These are phyloP conservation scores for Microtus ochrogaster DNA, from an alignment of 2,113 vertebrate species.

Conservation along the genomic window DNA sequence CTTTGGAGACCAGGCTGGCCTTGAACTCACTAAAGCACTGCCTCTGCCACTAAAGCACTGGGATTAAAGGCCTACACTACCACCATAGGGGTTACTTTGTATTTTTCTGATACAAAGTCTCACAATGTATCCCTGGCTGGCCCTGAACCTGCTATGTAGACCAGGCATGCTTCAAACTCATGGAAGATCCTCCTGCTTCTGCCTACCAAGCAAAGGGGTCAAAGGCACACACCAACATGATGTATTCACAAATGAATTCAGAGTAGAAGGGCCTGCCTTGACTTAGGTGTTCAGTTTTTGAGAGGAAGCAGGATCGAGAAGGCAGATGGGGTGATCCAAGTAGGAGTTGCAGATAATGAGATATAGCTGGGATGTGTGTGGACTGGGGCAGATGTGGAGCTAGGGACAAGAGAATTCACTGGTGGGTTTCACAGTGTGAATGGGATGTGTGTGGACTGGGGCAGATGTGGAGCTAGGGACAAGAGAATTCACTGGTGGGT, in stretches of 20 bases:
- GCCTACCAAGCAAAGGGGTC: not conserved
- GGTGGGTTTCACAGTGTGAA: not conserved
- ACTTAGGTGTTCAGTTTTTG: not conserved
- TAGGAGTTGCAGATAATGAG: accelerated
- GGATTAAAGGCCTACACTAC: too few species aligned
- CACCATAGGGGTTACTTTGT: not conserved
- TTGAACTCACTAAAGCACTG: too few species aligned
- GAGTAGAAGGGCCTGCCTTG: not conserved
- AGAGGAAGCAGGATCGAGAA: not conserved
- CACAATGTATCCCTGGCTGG: not conserved
- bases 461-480: not conserved
- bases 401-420: not conserved
- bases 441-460: not conserved
- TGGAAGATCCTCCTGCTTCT: not conserved
- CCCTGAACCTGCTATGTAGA: not conserved
- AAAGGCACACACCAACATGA: not conserved
- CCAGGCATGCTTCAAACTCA: not conserved
- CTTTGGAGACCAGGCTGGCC: too few species aligned
- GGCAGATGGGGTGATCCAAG: not conserved
- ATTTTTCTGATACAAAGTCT: not conserved
- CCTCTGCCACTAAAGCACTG: too few species aligned
- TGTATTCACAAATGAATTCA: not conserved
- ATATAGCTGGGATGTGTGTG: not conserved
- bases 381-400: not conserved
- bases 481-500: not conserved